Evolutionary conservation across 2,888 invertebrate genomes (phyloP).

Genomic region (Teinopalpus imperialis): DNA sequence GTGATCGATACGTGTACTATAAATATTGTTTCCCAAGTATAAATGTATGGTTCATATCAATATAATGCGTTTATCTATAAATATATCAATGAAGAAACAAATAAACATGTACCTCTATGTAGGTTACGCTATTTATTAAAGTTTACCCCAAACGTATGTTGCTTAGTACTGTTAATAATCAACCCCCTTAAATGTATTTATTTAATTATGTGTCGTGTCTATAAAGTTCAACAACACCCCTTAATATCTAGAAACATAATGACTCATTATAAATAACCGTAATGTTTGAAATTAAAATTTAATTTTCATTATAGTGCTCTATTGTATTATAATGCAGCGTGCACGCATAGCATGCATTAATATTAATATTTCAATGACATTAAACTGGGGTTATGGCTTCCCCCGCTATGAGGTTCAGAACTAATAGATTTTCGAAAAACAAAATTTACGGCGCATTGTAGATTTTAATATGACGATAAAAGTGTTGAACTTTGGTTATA

Average conservation of each 20-base stretch:
- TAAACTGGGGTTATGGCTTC: constrained; percentile 21
- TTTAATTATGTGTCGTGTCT: constrained; percentile 4
- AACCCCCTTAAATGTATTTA: not conserved
- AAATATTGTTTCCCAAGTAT: no score
- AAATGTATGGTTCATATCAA: no score
- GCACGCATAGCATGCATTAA: constrained; percentile 34
- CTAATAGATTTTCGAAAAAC: constrained; percentile 14
- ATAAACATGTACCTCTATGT: no score
- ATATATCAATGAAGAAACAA: no score
- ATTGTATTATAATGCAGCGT: constrained; percentile 20
- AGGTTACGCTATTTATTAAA: no score
- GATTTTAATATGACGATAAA: constrained; percentile 17
- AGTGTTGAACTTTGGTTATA: constrained; percentile 9
- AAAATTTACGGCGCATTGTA: constrained; percentile 5
- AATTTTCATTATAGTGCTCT: constrained; percentile 17
- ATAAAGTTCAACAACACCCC: constrained; percentile 4
- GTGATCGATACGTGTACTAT: no score
- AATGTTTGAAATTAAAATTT: constrained; percentile 9
- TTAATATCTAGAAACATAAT: not conserved
- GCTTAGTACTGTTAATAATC: no score
- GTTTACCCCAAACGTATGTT: no score
- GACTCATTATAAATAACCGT: constrained; percentile 3
- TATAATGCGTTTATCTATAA: no score
- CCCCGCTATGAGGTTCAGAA: constrained; percentile 15
- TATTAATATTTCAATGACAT: constrained; percentile 34